Conservation (phyloP, 2,797 vertebrate species). For the Hemibagrus guttatus region DNA sequence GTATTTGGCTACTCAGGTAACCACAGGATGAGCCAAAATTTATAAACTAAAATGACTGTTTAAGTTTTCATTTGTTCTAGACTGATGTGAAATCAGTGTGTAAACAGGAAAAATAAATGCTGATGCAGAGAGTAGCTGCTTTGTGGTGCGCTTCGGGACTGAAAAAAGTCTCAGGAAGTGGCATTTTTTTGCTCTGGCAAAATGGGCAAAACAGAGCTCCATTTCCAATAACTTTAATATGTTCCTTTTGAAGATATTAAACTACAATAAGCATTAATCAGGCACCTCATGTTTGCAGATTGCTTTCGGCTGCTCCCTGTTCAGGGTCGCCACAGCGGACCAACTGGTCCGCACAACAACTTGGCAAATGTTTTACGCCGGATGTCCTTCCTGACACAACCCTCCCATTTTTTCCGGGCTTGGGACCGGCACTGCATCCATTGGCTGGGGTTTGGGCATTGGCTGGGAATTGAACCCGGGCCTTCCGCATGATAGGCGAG, state of each 20-base stretch:
- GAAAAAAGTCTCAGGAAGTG: background rate
- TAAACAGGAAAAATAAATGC: background rate
- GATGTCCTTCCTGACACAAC: too few relatives aligned
- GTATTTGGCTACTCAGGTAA: background rate
- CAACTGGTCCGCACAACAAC: too few relatives aligned
- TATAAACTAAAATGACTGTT: background rate
- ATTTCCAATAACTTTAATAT: background rate
- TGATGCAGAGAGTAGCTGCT: background rate
- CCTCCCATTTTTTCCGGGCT: too few relatives aligned
- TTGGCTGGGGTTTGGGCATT: too few relatives aligned
- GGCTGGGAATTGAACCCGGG: too few relatives aligned
- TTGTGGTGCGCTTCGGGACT: background rate
- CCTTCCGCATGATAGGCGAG: too few relatives aligned
- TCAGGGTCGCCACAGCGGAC: too few relatives aligned
- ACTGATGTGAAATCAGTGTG: background rate
- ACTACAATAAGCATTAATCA: background rate
- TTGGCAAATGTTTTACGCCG: too few relatives aligned
- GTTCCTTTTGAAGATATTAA: background rate
- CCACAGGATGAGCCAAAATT: background rate
- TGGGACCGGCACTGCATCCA: too few relatives aligned
- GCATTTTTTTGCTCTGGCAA: background rate
- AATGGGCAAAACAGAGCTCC: background rate
- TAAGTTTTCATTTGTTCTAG: too few relatives aligned
- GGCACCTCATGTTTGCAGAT: background rate
- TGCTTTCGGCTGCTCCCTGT: too few relatives aligned